phyloP scores from a whole-genome alignment of 2,888 invertebrate species.

The Platerodrilus igneus region DNA sequence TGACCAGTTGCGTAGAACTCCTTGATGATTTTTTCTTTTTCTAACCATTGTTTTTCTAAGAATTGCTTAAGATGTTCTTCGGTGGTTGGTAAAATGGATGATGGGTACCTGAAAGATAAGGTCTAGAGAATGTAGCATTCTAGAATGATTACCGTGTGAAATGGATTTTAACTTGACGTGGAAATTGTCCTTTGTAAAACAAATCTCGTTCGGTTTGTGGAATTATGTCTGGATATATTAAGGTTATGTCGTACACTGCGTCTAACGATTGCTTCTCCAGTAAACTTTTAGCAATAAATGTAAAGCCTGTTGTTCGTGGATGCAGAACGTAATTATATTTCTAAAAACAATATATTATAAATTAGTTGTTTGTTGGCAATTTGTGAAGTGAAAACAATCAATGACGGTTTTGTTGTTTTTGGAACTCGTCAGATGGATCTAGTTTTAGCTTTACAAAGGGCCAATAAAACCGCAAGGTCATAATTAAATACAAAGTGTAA shows the following conservation, averaged over 20 bases:
- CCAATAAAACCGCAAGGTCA: too few species aligned
- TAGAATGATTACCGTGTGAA: conserved; percentile 57
- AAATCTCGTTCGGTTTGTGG: conserved; percentile 74
- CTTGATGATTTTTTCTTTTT: conserved; percentile 59
- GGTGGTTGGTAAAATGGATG: conserved; percentile 55
- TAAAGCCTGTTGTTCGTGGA: conserved; percentile 80
- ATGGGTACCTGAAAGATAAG: conserved; percentile 53
- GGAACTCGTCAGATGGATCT: too few species aligned
- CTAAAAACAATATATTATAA: conserved; percentile 32
- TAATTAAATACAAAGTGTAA: too few species aligned
- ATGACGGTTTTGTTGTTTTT: too few species aligned
- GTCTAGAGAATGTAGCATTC: conserved; percentile 4
- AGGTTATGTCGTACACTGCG: conserved; percentile 80
- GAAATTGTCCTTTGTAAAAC: conserved; percentile 60
- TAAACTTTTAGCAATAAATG: conserved; percentile 55
- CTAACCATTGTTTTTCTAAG: conserved; percentile 61
- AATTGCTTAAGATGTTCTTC: conserved; percentile 58
- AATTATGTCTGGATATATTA: conserved; percentile 73
- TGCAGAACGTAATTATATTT: conserved; percentile 74
- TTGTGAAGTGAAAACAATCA: too few species aligned
- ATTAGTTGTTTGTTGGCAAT: too few species aligned
- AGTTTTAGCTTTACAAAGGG: too few species aligned
- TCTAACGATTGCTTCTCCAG: conserved; percentile 59
- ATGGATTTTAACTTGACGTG: conserved; percentile 71
- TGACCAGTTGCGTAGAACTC: conserved; percentile 57